A percentile compares a stretch with the other conserved stretches of the same genome.
phyloP scores from a whole-genome alignment of 2,113 vertebrate species.

The Tricholaema leucomelas region DNA sequence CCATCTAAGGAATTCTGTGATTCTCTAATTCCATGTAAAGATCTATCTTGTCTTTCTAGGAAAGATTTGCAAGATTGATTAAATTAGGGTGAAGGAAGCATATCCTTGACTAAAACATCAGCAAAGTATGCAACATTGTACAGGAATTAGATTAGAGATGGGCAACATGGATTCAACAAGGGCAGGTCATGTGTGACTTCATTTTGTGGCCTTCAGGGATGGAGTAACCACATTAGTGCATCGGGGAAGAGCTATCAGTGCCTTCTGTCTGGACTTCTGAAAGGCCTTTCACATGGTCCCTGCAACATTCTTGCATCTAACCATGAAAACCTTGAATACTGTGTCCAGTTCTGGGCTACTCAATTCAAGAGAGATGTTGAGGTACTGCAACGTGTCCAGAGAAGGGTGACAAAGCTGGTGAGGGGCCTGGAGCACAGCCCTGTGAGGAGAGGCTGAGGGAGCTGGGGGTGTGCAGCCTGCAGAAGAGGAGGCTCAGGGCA shows the following conservation, averaged over 20 bases:
- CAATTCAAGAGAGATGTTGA: too few relatives aligned
- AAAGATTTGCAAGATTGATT: neutral
- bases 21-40: too few relatives aligned
- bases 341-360: too few relatives aligned
- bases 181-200: accelerated
- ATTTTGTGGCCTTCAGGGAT: neutral
- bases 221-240: neutral
- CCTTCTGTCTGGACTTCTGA: neutral
- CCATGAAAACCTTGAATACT: too few relatives aligned
- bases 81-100: neutral
- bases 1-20: too few relatives aligned
- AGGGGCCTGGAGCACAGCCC: too few relatives aligned
- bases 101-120: neutral
- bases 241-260: neutral
- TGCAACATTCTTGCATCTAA: neutral
- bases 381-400: too few relatives aligned
- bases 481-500: too few relatives aligned
- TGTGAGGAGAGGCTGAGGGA: too few relatives aligned
- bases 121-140: neutral
- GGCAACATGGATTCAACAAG: neutral
- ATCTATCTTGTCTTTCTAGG: neutral
- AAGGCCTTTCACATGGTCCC: neutral
- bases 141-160: neutral
- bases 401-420: too few relatives aligned
- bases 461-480: too few relatives aligned